Evolutionary conservation across 2,888 invertebrate genomes (phyloP), one percentile per base, ranked within the genome.

Genomic region (Nemapogon koenigi): DNA sequence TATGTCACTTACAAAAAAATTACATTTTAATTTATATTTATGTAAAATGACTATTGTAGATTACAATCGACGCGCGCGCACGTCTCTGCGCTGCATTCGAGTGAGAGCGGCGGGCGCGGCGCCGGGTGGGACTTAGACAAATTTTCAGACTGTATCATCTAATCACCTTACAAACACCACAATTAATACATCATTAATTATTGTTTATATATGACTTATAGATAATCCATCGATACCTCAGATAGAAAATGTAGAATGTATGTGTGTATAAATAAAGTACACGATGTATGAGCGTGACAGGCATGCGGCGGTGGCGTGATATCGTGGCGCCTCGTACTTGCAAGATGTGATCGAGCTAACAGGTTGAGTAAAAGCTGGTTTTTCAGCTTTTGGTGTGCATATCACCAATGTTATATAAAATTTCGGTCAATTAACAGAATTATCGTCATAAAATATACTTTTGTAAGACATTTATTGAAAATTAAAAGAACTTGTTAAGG

Each of bases 81-180:
- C 14, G 30, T n/a, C 8, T 28, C 19, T 36, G 41, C 28, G 17
- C 33, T 16, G 29, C 29, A 37, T 13, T 11, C 31, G 39, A 41
- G 17, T 41, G 41, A 43, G 43, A 49, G 18, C 30, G 27, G 57
- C 63, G 60, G 51, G 67, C 64, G 53, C 56, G 58, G 52, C 59
- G 57, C 62, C 51, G 53, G 63, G 62, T 64, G 65, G 51, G 8
- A 8, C 30, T 49, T 49, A 33, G 29, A 50, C 57, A 52, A 52
- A 55, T 65, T 65, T 65, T 53, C 45, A 65, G 57, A 61, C n/a
- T n/a, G n/a, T n/a, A n/a, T n/a, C 59, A 64, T 58, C 50, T 54
- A 56, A 55, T 53, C 53, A 50, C 52, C 48, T 46, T 17, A 14
- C 46, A 49, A 49, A 51, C 46, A 45, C 14, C 46, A 46, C 49